phyloP scores from a whole-genome alignment of 2,797 vertebrate species.

The Taeniopygia guttata region DNA sequence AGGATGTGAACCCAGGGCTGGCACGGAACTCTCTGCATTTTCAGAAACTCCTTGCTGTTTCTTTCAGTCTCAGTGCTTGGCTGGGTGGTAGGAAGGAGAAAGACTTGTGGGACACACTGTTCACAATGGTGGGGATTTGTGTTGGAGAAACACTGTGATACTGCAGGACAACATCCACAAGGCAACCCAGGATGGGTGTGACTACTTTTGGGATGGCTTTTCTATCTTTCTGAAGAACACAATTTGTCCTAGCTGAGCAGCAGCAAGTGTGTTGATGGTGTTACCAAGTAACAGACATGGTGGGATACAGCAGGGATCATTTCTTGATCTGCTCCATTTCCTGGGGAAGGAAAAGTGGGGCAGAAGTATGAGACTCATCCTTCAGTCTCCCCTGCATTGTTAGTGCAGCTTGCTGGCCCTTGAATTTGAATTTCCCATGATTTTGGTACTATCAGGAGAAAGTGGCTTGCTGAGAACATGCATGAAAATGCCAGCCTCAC shows the following conservation, averaged over 20 bases:
- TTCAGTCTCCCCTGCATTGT: background rate
- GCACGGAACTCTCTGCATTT: background rate
- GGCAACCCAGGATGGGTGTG: background rate
- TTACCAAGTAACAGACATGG: background rate
- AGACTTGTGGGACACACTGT: background rate
- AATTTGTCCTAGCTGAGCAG: background rate
- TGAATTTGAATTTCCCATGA: background rate
- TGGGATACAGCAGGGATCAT: background rate
- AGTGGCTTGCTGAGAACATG: background rate
- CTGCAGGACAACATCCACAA: fast-evolving
- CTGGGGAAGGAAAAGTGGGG: background rate
- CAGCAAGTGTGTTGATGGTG: background rate
- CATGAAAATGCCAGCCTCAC: background rate
- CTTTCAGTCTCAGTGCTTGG: fast-evolving
- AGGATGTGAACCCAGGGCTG: fast-evolving
- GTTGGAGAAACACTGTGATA: background rate
- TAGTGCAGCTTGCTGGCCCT: background rate
- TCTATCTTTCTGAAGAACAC: background rate
- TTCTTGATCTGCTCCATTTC: background rate
- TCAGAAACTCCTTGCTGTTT: background rate
- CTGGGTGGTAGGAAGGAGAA: background rate
- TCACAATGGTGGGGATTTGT: background rate
- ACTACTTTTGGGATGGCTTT: background rate
- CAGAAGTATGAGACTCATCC: background rate
- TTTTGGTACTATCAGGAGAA: background rate